phyloP scores from a whole-genome alignment of 2,797 vertebrate genomes.

The Platalea minor region DNA sequence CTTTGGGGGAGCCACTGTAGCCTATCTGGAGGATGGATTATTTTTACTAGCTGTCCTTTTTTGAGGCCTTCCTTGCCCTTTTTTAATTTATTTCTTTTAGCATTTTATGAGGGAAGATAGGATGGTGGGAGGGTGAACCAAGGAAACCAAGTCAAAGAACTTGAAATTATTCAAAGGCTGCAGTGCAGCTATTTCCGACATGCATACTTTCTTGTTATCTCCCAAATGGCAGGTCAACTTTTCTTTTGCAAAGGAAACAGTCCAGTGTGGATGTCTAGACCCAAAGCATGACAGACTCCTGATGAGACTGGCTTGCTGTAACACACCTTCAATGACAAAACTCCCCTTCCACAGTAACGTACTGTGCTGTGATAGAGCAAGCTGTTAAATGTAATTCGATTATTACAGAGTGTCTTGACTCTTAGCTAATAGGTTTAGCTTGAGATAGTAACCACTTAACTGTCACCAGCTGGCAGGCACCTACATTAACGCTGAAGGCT shows the following conservation, averaged over 20 bases:
- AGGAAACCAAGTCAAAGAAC: neutral
- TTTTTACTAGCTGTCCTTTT: neutral
- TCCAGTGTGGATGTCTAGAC: neutral
- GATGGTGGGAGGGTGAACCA: neutral
- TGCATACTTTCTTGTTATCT: neutral
- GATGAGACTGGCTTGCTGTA: neutral
- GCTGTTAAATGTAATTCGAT: neutral
- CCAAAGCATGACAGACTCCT: neutral
- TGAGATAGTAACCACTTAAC: constrained; percentile 32
- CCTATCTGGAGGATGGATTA: neutral
- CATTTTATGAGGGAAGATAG: neutral
- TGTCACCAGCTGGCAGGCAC: constrained; percentile 62
- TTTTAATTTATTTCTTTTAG: neutral
- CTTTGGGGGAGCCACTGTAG: neutral
- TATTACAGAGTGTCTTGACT: neutral
- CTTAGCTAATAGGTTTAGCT: constrained; percentile 35
- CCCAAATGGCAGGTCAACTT: neutral
- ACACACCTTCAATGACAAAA: neutral
- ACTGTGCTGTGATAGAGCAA: neutral
- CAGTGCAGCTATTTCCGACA: neutral
- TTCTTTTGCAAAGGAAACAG: neutral
- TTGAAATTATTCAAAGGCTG: neutral
- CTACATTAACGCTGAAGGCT: constrained; percentile 25
- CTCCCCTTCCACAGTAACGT: neutral
- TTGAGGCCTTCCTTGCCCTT: neutral